Evolutionary conservation across 1,140 invertebrate genomes (phyloP).

Genomic region (Andricus grossulariae): DNA sequence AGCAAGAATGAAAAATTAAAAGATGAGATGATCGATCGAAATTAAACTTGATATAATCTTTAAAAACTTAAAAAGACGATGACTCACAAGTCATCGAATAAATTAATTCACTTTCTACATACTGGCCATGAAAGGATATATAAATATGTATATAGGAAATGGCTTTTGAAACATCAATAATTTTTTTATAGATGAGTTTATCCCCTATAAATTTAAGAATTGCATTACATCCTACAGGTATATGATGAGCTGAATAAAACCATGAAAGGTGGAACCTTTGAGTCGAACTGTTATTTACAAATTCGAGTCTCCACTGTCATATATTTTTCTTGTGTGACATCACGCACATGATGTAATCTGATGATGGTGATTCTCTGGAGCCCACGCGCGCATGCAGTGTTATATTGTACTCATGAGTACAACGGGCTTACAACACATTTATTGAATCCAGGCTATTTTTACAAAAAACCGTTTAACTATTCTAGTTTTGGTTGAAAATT

Average conservation of each 20-base stretch:
- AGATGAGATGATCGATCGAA: no score
- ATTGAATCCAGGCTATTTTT: background rate
- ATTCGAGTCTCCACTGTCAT: conserved; percentile 13
- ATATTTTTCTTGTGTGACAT: conserved; percentile 59
- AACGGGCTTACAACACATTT: background rate
- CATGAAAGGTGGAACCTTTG: background rate
- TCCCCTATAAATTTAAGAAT: background rate
- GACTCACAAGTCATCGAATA: no score
- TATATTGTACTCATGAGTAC: background rate
- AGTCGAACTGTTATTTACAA: background rate
- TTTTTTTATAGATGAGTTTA: background rate
- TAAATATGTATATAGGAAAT: conserved; percentile 7
- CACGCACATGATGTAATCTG: conserved; percentile 62
- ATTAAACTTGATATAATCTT: no score
- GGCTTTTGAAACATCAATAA: background rate
- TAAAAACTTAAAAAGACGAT: no score
- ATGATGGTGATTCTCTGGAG: conserved; percentile 34
- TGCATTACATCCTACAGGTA: background rate
- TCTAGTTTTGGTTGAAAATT: no score
- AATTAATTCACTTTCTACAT: background rate
- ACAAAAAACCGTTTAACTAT: no score
- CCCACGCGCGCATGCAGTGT: background rate
- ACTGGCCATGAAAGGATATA: conserved; percentile 1
- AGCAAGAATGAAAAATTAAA: no score
- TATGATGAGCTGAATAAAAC: background rate